Percentiles rank a stretch among this genome's conserved stretches.
phyloP scores from a whole-genome alignment of 2,113 vertebrate genomes.

The Tonatia bakeri region DNA sequence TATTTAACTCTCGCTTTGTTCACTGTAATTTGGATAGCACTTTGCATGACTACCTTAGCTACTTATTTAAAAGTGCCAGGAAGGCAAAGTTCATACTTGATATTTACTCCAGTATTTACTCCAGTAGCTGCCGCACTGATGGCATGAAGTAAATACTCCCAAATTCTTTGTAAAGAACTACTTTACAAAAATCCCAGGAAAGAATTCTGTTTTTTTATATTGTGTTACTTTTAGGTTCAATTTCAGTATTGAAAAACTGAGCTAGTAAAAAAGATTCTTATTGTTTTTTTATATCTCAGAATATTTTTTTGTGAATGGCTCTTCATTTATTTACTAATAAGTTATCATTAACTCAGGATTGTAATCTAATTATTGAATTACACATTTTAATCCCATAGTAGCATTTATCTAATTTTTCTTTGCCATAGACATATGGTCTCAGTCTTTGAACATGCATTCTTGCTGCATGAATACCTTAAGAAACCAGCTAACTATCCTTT shows the following conservation, averaged over 20 bases:
- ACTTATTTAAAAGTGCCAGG: neutral
- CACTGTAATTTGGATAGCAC: neutral
- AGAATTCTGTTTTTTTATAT: slow-evolving; percentile 25
- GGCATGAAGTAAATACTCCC: neutral
- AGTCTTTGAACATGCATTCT: neutral
- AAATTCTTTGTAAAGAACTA: neutral
- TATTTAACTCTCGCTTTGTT: neutral
- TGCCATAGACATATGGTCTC: neutral
- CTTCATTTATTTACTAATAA: slow-evolving; percentile 42
- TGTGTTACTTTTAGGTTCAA: neutral
- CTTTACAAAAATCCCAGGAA: neutral
- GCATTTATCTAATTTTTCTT: neutral
- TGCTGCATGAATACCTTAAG: neutral
- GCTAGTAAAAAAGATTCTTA: neutral
- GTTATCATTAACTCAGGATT: neutral
- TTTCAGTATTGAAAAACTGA: neutral
- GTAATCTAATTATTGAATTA: neutral
- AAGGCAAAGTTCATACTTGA: neutral
- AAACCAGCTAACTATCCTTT: neutral
- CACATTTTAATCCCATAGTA: neutral
- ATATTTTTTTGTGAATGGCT: neutral
- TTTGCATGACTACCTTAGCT: neutral
- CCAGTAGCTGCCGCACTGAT: neutral
- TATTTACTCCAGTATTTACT: neutral
- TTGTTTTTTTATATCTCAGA: neutral